phyloP scores from a whole-genome alignment of 2,113 vertebrate genomes.

The Urocolius indicus region DNA sequence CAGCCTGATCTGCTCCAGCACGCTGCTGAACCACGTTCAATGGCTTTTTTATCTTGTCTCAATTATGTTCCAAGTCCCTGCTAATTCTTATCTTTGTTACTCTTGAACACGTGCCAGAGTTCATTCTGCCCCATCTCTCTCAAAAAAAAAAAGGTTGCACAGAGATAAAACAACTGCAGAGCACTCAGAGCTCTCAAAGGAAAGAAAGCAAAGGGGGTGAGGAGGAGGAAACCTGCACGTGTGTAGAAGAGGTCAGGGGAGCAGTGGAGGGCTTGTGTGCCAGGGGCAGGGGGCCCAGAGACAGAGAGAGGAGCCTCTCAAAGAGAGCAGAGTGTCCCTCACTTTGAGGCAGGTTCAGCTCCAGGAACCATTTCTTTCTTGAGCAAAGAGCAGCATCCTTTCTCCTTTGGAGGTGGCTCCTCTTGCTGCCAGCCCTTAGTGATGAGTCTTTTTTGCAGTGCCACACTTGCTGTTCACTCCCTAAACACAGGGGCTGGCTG shows the following conservation, averaged over 20 bases:
- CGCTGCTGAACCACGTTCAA: not conserved
- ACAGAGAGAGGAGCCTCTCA: not conserved
- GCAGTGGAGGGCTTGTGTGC: accelerated
- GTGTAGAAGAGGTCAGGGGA: not conserved
- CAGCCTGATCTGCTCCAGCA: not conserved
- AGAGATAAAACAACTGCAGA: not conserved
- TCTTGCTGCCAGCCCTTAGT: accelerated
- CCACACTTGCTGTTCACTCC: not conserved
- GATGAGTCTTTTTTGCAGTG: not conserved
- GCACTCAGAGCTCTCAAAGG: not conserved
- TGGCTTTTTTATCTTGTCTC: constrained; percentile 33
- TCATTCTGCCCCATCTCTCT: not conserved
- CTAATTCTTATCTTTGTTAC: constrained; percentile 36
- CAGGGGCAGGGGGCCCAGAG: not conserved
- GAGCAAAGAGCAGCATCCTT: not conserved
- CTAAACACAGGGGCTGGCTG: accelerated
- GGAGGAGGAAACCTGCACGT: not conserved
- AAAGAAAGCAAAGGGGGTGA: not conserved
- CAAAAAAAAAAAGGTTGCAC: not conserved
- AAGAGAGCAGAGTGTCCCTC: accelerated
- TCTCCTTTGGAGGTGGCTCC: not conserved
- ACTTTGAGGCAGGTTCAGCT: not conserved
- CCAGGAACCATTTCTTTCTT: too few species aligned
- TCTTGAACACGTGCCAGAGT: not conserved
- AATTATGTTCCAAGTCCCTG: not conserved